Conservation (phyloP, 2,113 vertebrate species). For the Psammodynastes pulverulentus region DNA sequence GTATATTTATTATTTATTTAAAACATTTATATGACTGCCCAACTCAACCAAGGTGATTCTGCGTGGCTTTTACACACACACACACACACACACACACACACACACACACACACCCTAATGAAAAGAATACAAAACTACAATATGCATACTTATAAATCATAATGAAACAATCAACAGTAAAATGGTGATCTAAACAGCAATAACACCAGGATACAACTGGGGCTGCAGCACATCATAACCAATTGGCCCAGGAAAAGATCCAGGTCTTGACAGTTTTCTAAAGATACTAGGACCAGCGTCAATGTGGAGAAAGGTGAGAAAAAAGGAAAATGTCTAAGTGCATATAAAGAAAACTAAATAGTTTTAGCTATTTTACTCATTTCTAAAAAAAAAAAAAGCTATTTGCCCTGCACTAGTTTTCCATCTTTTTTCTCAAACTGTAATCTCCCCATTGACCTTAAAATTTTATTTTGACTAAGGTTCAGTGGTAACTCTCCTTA, state of each 20-base stretch:
- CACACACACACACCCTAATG: background rate
- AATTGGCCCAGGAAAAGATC: background rate
- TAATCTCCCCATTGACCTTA: background rate
- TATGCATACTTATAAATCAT: background rate
- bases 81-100: too few relatives aligned
- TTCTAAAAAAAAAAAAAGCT: background rate
- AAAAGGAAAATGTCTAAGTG: background rate
- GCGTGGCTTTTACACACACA: background rate
- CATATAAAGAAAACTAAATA: background rate
- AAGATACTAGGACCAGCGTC: background rate
- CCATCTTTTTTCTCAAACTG: background rate
- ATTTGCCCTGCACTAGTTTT: background rate
- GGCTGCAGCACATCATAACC: background rate
- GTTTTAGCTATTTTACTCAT: background rate
- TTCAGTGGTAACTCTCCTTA: background rate
- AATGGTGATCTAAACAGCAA: background rate
- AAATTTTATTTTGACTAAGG: background rate
- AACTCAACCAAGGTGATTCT: background rate
- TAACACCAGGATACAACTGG: background rate
- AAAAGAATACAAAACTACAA: background rate
- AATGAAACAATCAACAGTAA: background rate
- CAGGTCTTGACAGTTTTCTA: background rate
- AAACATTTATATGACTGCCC: background rate
- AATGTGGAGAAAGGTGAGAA: background rate
- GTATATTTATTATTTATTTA: background rate